Conservation (phyloP, 64 coral and sea anemone genomes). For the Montipora sp. region DNA sequence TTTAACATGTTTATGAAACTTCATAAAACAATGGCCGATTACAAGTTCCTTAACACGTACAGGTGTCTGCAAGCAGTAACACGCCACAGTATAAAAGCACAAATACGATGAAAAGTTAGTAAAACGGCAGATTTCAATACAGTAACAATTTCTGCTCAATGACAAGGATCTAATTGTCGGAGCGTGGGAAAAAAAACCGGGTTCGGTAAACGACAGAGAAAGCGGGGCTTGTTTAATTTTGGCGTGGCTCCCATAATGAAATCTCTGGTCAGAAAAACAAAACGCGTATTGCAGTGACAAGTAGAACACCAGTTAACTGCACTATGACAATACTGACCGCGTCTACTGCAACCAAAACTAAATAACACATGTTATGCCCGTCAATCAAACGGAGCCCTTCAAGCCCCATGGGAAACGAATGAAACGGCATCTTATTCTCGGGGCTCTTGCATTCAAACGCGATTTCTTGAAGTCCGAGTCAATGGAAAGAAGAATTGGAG, state of each 20-base stretch:
- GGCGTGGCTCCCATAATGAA: not conserved
- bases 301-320: not conserved
- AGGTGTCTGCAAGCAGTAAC: slow-evolving; percentile 7
- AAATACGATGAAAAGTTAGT: not conserved
- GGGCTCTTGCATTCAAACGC: too few relatives aligned
- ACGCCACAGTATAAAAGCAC: slow-evolving; percentile 5
- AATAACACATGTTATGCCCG: not conserved
- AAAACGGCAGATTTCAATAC: slow-evolving; percentile 19
- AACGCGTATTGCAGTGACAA: not conserved
- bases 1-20: slow-evolving; percentile 22
- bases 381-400: not conserved
- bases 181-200: slow-evolving; percentile 7
- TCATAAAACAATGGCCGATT: not conserved
- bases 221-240: not conserved
- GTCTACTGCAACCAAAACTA: not conserved
- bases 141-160: slow-evolving; percentile 27
- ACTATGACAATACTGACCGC: not conserved
- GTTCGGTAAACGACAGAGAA: not conserved
- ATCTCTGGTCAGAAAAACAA: not conserved
- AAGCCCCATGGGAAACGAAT: not conserved
- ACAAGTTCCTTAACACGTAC: slow-evolving; percentile 37
- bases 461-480: too few relatives aligned
- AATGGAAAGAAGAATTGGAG: too few relatives aligned
- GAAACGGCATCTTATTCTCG: not conserved
- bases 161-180: not conserved